Percentiles rank a stretch among this genome's conserved stretches.
Evolutionary conservation across 2,797 vertebrate genomes (phyloP).

Genomic region (Hoplostethus atlanticus): DNA sequence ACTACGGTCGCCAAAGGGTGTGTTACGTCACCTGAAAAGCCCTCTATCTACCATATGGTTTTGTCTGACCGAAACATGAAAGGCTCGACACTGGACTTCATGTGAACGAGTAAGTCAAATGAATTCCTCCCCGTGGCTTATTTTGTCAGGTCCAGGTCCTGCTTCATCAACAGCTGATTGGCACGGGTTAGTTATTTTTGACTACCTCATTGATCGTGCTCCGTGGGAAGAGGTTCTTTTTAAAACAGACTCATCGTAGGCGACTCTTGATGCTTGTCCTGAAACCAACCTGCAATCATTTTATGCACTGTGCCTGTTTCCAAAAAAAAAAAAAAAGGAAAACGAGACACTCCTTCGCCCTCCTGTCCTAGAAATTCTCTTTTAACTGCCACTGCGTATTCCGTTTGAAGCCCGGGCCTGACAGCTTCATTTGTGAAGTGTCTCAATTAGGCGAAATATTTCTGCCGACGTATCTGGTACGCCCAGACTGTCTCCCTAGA

Average conservation of each 20-base stretch:
- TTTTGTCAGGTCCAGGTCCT: background rate
- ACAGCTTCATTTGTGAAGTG: slow-evolving; percentile 82
- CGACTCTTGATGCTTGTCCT: slow-evolving; percentile 52
- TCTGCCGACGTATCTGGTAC: slow-evolving; percentile 77
- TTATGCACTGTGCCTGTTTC: slow-evolving; percentile 47
- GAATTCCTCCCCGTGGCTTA: background rate
- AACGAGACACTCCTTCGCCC: slow-evolving; percentile 41
- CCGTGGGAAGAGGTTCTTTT: slow-evolving; percentile 18
- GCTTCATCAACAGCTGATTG: slow-evolving; percentile 18
- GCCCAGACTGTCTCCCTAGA: slow-evolving; percentile 78
- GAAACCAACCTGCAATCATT: slow-evolving; percentile 64
- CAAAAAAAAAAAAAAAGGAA: background rate
- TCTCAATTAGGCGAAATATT: slow-evolving; percentile 84
- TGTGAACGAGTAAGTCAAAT: slow-evolving; percentile 15
- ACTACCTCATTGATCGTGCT: slow-evolving; percentile 9
- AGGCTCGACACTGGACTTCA: slow-evolving; percentile 2
- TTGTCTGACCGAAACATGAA: background rate
- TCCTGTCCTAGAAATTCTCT: slow-evolving; percentile 77
- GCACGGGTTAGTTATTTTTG: slow-evolving; percentile 42
- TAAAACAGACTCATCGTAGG: slow-evolving; percentile 21
- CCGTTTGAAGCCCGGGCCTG: slow-evolving; percentile 76
- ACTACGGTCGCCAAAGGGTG: slow-evolving; percentile 16
- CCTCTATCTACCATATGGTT: background rate
- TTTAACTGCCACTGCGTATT: slow-evolving; percentile 69
- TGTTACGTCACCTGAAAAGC: slow-evolving; percentile 26